phyloP scores from a whole-genome alignment of 2,888 invertebrate species.

The Alloplasta piceator region DNA sequence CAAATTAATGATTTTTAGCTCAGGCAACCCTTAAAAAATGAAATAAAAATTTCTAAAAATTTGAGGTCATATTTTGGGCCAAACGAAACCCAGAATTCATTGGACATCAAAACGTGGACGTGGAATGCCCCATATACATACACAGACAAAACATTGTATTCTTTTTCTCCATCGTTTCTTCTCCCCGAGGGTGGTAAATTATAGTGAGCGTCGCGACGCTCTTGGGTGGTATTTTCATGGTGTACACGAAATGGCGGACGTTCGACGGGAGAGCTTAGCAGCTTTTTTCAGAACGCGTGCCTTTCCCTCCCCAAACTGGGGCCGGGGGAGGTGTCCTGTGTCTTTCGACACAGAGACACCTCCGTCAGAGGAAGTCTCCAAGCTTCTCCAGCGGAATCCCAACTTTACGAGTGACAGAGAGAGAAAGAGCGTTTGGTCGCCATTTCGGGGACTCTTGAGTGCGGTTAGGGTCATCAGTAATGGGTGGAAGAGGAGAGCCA shows the following conservation, averaged over 20 bases:
- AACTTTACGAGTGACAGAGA: neutral
- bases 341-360: neutral
- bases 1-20: no score
- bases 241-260: conserved; percentile 45
- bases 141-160: no score
- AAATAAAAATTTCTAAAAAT: no score
- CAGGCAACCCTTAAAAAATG: no score
- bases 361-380: conserved; percentile 7
- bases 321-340: neutral
- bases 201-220: conserved; percentile 46
- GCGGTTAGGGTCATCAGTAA: conserved; percentile 13
- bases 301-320: neutral
- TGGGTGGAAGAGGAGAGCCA: conserved; percentile 18
- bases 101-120: no score
- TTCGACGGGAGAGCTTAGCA: conserved; percentile 44
- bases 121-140: no score
- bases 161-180: conserved; percentile 15
- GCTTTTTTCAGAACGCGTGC: conserved; percentile 21
- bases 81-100: no score
- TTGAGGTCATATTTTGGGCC: no score
- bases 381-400: conserved; percentile 25
- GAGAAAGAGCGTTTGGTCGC: neutral
- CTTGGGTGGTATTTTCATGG: conserved; percentile 24
- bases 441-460: neutral
- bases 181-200: conserved; percentile 41